These are phyloP conservation scores for Neodontobutis hainanensis DNA, from an alignment of 2,113 vertebrate genomes.

Conservation along the genomic window DNA sequence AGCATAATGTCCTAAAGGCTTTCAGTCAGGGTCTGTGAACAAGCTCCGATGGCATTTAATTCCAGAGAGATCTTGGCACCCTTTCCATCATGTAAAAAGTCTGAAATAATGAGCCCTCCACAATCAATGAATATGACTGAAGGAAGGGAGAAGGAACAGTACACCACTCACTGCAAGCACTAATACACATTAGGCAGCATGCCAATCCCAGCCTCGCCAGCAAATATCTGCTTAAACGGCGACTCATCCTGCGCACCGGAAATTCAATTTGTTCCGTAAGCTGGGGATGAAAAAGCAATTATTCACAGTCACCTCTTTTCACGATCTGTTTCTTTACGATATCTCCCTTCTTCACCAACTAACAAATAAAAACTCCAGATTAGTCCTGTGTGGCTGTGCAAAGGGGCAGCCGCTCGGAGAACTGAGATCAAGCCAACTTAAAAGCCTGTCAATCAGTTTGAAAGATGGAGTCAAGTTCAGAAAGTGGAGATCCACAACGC, in stretches of 20 bases:
- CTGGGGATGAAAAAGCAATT: constrained; percentile 80
- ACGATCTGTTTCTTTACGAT: constrained; percentile 81
- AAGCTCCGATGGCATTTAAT: constrained; percentile 57
- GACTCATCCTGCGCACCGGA: constrained; percentile 71
- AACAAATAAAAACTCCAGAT: constrained; percentile 73
- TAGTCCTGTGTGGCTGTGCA: constrained; percentile 60
- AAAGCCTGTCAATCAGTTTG: constrained; percentile 65
- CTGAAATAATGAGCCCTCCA: constrained; percentile 66
- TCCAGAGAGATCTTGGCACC: constrained; percentile 51
- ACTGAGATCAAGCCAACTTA: constrained; percentile 43
- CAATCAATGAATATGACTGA: constrained; percentile 66
- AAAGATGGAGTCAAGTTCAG: constrained; percentile 40
- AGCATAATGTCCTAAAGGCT: constrained; percentile 31
- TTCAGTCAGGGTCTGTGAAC: constrained; percentile 32
- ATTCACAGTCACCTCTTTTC: constrained; percentile 77
- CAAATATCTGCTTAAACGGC: constrained; percentile 74
- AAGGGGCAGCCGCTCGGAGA: constrained; percentile 39
- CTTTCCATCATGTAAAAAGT: constrained; percentile 64
- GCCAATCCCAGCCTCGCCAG: constrained; percentile 62
- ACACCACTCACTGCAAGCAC: constrained; percentile 45
- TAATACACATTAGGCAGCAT: constrained; percentile 64
- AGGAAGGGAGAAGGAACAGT: constrained; percentile 32
- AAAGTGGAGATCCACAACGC: constrained; percentile 13
- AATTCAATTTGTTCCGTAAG: constrained; percentile 82
- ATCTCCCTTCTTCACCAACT: constrained; percentile 55